phyloP scores from a whole-genome alignment of 2,113 vertebrate genomes.

The Entelurus aequoreus region DNA sequence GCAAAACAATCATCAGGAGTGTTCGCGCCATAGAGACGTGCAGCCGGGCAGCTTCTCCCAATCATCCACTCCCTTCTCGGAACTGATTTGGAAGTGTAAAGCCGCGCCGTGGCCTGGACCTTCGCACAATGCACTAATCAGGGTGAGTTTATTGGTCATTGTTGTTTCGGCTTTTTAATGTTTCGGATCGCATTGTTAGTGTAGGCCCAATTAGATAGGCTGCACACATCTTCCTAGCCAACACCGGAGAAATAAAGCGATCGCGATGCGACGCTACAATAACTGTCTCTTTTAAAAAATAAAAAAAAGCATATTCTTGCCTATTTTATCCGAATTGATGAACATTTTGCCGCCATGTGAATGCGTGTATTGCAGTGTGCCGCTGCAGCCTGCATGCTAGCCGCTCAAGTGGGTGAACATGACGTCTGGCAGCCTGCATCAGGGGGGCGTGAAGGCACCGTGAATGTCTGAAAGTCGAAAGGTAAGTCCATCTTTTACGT shows the following conservation, averaged over 20 bases:
- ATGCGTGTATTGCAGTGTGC: constrained; percentile 17
- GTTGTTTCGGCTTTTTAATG: constrained; percentile 12
- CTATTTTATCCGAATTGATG: neutral
- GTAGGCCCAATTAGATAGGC: neutral
- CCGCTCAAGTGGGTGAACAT: neutral
- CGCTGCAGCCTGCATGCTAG: neutral
- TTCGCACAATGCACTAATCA: constrained; percentile 33
- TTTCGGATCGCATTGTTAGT: neutral
- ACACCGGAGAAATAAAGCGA: neutral
- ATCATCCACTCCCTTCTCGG: neutral
- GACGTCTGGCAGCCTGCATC: neutral
- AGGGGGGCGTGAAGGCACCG: constrained; percentile 18
- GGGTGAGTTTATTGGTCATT: constrained; percentile 21
- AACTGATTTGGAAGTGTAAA: constrained; percentile 18
- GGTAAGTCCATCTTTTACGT: constrained; percentile 39
- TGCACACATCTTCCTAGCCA: neutral
- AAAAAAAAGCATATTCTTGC: neutral
- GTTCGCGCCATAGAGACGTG: constrained; percentile 9
- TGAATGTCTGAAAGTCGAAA: constrained; percentile 66
- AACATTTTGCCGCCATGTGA: constrained; percentile 7
- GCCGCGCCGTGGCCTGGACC: constrained; percentile 11
- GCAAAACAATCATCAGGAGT: constrained; percentile 29
- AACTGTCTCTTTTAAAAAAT: neutral
- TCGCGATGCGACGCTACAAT: neutral
- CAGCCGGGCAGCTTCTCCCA: constrained; percentile 2